phyloP scores from a whole-genome alignment of 2,113 vertebrate species.

The Corythaixoides concolor region DNA sequence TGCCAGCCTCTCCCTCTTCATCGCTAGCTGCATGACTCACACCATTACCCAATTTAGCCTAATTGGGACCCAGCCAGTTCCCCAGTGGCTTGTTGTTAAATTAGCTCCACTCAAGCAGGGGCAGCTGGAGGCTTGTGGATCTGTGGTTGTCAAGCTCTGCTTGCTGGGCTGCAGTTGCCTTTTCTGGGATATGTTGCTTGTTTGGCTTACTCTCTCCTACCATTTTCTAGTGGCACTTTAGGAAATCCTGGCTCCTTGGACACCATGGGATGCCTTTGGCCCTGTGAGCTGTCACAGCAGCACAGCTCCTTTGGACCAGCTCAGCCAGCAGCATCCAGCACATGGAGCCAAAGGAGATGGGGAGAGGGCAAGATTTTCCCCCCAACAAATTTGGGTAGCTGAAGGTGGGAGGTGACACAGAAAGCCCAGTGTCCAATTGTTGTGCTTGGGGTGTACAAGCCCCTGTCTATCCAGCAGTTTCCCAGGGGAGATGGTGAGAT shows the following conservation, averaged over 20 bases:
- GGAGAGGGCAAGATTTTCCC: neutral
- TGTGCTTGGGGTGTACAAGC: neutral
- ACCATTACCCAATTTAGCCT: neutral
- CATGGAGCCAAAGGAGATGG: neutral
- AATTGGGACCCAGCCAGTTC: neutral
- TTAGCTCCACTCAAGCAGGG: neutral
- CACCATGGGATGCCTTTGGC: neutral
- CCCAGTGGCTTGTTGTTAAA: neutral
- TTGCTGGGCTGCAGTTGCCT: neutral
- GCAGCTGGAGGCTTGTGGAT: neutral
- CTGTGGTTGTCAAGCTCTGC: neutral
- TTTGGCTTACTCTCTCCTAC: neutral
- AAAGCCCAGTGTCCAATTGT: fast-evolving
- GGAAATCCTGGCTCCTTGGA: neutral
- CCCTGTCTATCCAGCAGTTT: neutral
- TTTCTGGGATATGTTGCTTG: neutral
- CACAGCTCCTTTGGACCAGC: neutral
- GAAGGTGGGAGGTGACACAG: neutral
- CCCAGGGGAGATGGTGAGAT: neutral
- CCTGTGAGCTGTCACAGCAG: neutral
- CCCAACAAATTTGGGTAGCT: neutral
- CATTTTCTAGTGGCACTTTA: neutral
- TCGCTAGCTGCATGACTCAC: neutral
- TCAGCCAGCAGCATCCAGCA: neutral
- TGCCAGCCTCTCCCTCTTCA: neutral